phyloP scores from a whole-genome alignment of 1,140 invertebrate genomes.

The Schlechtendalia chinensis region DNA sequence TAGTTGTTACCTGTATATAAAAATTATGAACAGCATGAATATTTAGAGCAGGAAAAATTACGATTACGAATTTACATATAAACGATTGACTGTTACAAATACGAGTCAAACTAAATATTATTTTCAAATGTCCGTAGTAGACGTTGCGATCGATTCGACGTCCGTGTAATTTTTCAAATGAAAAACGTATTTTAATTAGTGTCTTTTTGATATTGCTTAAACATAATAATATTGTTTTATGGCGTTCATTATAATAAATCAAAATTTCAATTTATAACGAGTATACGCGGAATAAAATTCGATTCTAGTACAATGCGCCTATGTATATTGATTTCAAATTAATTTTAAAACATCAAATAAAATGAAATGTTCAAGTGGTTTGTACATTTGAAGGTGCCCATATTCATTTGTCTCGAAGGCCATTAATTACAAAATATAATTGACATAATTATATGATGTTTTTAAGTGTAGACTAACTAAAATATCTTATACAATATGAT shows the following conservation, averaged over 20 bases:
- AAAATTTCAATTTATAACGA: background rate
- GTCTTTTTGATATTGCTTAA: background rate
- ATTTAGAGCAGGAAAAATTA: too few species aligned
- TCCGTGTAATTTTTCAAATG: too few species aligned
- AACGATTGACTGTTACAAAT: too few species aligned
- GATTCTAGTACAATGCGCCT: background rate
- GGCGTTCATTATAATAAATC: background rate
- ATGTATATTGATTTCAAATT: background rate
- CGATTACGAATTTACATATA: too few species aligned
- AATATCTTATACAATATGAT: background rate
- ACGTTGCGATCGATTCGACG: too few species aligned
- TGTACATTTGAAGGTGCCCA: background rate
- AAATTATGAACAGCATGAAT: too few species aligned
- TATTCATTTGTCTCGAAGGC: background rate
- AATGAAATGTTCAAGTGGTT: constrained; percentile 9
- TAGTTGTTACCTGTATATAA: too few species aligned
- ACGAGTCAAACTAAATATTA: too few species aligned
- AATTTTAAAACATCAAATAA: constrained; percentile 19
- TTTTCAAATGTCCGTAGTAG: too few species aligned
- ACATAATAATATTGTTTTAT: background rate
- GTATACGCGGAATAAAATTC: background rate
- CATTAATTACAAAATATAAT: constrained; percentile 15
- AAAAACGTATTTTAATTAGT: too few species aligned
- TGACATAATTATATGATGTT: background rate
- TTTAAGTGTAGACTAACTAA: background rate